Percentiles rank a stretch among this genome's conserved stretches.
phyloP scores from a whole-genome alignment of 2,797 vertebrate genomes.

The Manis javanica region DNA sequence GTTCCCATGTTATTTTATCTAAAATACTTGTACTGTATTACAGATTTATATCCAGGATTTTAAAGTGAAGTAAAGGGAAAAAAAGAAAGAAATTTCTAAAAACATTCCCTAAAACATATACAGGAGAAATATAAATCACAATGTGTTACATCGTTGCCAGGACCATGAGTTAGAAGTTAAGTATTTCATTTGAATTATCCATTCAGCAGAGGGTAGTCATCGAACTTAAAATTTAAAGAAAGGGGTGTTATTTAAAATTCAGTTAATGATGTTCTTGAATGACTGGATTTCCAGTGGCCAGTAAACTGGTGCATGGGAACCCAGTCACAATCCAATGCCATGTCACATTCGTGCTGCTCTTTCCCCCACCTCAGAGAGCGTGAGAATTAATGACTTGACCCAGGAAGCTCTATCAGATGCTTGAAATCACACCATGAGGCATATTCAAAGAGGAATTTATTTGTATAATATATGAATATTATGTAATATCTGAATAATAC shows the following conservation, averaged over 20 bases:
- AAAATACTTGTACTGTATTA: neutral
- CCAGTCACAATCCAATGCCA: neutral
- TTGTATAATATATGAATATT: neutral
- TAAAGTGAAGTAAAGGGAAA: neutral
- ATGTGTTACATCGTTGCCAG: neutral
- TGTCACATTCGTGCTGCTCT: neutral
- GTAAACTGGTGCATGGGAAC: neutral
- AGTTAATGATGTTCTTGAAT: neutral
- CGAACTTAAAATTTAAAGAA: conserved; percentile 34
- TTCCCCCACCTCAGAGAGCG: accelerated
- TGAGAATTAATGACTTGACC: neutral
- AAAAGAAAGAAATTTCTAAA: neutral
- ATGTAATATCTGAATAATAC: too few species aligned
- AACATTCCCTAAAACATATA: neutral
- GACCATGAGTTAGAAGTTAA: neutral
- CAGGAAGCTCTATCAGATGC: neutral
- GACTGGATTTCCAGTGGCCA: neutral
- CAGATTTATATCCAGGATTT: neutral
- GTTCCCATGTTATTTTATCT: neutral
- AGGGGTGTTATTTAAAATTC: neutral
- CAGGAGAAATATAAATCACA: neutral
- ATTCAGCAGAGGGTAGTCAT: neutral
- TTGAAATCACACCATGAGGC: neutral
- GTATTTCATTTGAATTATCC: neutral
- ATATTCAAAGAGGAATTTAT: neutral